Percentiles rank a stretch among this genome's conserved stretches.
Evolutionary conservation across 2,797 vertebrate species (phyloP).

Genomic region (Hippoglossus hippoglossus): DNA sequence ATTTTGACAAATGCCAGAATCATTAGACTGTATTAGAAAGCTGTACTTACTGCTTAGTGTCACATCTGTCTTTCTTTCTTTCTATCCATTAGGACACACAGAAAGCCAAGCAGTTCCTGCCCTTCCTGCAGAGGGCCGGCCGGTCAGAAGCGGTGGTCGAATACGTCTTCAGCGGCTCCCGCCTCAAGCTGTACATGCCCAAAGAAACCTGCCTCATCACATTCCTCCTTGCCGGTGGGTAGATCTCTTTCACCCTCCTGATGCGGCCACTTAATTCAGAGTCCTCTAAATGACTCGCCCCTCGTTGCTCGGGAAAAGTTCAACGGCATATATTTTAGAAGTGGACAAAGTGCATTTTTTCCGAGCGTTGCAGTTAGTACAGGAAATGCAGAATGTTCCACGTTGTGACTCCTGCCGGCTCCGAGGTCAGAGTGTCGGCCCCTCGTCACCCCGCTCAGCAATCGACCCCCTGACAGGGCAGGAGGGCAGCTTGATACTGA

Average conservation of each 20-base stretch:
- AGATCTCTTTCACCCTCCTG: neutral
- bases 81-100: slow-evolving; percentile 89
- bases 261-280: slow-evolving; percentile 23
- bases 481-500: neutral
- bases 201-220: slow-evolving; percentile 99
- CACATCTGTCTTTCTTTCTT: slow-evolving; percentile 10
- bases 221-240: slow-evolving; percentile 95
- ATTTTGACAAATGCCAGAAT: neutral
- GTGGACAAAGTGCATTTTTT: neutral
- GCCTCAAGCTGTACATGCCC: slow-evolving; percentile 97
- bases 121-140: slow-evolving; percentile 95
- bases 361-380: neutral
- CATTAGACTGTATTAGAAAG: neutral
- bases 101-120: slow-evolving; percentile 98
- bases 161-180: slow-evolving; percentile 97
- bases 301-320: slow-evolving; percentile 3
- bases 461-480: slow-evolving; percentile 12
- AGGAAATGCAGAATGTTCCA: neutral
- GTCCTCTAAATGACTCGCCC: slow-evolving; percentile 12
- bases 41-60: neutral
- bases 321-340: neutral
- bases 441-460: slow-evolving; percentile 14
- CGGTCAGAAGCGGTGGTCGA: slow-evolving; percentile 97
- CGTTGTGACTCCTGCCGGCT: slow-evolving; percentile 7
- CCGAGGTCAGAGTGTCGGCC: slow-evolving; percentile 17